Evolutionary conservation across 2,797 vertebrate species (phyloP).

Genomic region (Phrynocephalus forsythii): DNA sequence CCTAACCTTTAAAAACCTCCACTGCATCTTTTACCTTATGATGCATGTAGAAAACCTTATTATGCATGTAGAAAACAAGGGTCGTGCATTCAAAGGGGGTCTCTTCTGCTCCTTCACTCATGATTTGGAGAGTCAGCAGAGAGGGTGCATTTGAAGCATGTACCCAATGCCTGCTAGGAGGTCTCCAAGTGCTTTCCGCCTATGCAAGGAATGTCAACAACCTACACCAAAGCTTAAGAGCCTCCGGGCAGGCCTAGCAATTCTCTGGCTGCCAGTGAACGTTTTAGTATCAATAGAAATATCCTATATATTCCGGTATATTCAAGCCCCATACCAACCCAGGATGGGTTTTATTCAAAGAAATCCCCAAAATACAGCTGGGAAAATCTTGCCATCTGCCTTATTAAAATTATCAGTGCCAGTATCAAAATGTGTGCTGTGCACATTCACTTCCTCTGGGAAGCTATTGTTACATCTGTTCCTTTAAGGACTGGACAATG

Average conservation of each 20-base stretch:
- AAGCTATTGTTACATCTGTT: not conserved
- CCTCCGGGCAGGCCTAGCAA: too few relatives aligned
- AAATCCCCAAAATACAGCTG: not conserved
- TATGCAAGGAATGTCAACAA: not conserved
- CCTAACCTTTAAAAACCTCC: not conserved
- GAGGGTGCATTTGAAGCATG: not conserved
- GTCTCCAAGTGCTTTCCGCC: not conserved
- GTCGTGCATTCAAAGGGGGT: not conserved
- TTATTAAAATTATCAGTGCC: not conserved
- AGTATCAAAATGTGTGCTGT: not conserved
- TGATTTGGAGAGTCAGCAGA: not conserved
- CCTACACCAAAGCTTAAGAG: not conserved
- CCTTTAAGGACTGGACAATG: not conserved
- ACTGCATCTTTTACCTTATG: too few relatives aligned
- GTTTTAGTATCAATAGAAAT: not conserved
- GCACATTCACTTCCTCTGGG: not conserved
- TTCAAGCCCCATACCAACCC: too few relatives aligned
- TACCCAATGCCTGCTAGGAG: not conserved
- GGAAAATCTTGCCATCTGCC: not conserved
- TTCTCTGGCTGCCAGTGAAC: not conserved
- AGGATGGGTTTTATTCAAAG: not conserved
- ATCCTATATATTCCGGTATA: not conserved
- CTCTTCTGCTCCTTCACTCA: too few relatives aligned
- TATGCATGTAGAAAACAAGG: not conserved
- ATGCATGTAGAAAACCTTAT: not conserved